Conservation (phyloP, 2,113 vertebrate genomes). For the Tangachromis dhanisi region DNA sequence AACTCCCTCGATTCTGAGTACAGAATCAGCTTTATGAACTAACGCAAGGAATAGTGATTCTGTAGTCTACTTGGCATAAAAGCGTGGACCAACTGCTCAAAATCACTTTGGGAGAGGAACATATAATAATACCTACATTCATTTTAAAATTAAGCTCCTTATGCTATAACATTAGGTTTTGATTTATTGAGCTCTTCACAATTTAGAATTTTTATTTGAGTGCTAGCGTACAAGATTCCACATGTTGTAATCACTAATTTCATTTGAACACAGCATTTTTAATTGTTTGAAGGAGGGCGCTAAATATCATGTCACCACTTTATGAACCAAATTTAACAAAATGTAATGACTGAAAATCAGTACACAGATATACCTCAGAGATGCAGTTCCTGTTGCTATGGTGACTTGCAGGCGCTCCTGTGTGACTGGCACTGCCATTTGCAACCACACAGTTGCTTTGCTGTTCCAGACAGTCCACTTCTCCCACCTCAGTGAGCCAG, state of each 20-base stretch:
- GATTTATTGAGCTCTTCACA: neutral
- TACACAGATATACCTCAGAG: neutral
- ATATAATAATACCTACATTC: neutral
- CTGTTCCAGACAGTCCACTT: neutral
- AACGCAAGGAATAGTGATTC: neutral
- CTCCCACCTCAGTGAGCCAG: neutral
- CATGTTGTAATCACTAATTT: neutral
- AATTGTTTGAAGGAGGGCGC: neutral
- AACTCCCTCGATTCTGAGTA: neutral
- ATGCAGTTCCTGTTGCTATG: neutral
- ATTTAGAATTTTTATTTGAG: neutral
- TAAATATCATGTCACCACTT: neutral
- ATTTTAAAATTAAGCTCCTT: neutral
- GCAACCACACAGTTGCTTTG: neutral
- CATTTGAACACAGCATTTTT: neutral
- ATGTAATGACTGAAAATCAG: neutral
- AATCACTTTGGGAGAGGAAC: neutral
- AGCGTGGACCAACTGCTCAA: neutral
- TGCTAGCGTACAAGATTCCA: neutral
- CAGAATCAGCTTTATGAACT: neutral
- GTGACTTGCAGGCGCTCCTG: neutral
- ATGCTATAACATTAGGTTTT: neutral
- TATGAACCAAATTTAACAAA: neutral
- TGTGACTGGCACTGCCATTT: neutral
- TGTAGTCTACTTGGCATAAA: neutral